These are phyloP conservation scores for Drosophila obscura DNA, from an alignment of 1,140 invertebrate species.

Conservation along the genomic window DNA sequence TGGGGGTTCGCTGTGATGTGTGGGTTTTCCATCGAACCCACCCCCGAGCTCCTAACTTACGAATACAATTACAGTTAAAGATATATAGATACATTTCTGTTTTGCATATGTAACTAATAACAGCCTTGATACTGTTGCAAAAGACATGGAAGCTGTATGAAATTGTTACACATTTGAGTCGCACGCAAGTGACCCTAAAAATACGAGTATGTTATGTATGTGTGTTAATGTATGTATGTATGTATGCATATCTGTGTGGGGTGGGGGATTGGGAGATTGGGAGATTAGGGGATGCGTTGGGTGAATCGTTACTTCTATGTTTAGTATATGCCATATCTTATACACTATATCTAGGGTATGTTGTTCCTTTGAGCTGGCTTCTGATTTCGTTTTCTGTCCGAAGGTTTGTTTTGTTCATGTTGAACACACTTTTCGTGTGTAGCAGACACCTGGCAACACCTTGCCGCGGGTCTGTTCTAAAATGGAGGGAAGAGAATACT, in stretches of 20 bases:
- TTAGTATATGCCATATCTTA: conserved; percentile 51
- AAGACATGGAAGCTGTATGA: conserved; percentile 80
- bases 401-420: conserved; percentile 32
- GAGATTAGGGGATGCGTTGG: conserved; percentile 40
- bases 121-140: conserved; percentile 80
- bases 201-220: background rate
- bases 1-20: conserved; percentile 44
- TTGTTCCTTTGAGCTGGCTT: conserved; percentile 69
- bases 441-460: conserved; percentile 31
- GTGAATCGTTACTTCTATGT: conserved; percentile 43
- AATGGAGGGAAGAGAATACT: conserved; percentile 63
- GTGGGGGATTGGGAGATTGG: background rate
- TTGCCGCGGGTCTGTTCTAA: background rate
- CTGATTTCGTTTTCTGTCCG: conserved; percentile 2
- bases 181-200: conserved; percentile 22
- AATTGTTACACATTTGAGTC: conserved; percentile 66
- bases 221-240: background rate
- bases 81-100: conserved; percentile 57
- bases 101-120: conserved; percentile 74
- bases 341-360: conserved; percentile 57
- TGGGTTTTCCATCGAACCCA: conserved; percentile 36
- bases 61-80: conserved; percentile 39
- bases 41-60: conserved; percentile 40
- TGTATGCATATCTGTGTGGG: conserved; percentile 27
- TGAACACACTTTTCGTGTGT: conserved; percentile 35